Conservation (phyloP, 2,888 invertebrate species). For the Drosophila paranaensis region DNA sequence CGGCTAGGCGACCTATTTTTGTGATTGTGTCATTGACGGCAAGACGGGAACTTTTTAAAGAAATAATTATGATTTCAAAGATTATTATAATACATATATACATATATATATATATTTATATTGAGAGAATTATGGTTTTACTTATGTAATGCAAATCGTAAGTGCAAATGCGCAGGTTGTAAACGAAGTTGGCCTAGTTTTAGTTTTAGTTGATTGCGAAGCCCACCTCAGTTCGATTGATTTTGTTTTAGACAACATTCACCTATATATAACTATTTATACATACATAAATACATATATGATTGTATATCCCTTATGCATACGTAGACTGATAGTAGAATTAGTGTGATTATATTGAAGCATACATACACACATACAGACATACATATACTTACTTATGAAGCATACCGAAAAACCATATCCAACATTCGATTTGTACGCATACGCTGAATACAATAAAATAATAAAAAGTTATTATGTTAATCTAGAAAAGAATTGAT, state of each 20-base stretch:
- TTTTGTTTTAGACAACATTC: conserved; percentile 26
- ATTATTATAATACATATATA: conserved; percentile 16
- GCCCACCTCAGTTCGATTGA: conserved; percentile 17
- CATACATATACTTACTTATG: conserved; percentile 28
- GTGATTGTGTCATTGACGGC: conserved; percentile 63
- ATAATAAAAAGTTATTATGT: conserved; percentile 31
- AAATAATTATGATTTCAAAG: conserved; percentile 28
- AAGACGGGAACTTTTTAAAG: conserved; percentile 7
- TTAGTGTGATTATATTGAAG: conserved; percentile 63
- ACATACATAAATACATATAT: conserved; percentile 13
- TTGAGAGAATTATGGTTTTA: conserved; percentile 5
- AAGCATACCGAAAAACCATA: conserved; percentile 37
- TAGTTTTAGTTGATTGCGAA: conserved; percentile 31
- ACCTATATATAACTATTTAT: conserved; percentile 30
- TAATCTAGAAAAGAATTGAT: conserved; percentile 2
- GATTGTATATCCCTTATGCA: conserved; percentile 57
- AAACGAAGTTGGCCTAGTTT: conserved; percentile 54
- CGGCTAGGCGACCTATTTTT: conserved; percentile 51
- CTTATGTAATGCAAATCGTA: conserved; percentile 7
- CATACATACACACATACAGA: conserved; percentile 10
- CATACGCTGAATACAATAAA: conserved; percentile 53
- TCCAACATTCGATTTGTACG: conserved; percentile 70
- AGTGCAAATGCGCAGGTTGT: conserved; percentile 58
- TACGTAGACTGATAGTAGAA: conserved; percentile 83
- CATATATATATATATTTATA: conserved; percentile 8